A percentile compares a stretch with the other conserved stretches of the same genome.
These are phyloP conservation scores for Cerceris rybyensis DNA, from an alignment of 2,888 invertebrate species.

Conservation along the genomic window DNA sequence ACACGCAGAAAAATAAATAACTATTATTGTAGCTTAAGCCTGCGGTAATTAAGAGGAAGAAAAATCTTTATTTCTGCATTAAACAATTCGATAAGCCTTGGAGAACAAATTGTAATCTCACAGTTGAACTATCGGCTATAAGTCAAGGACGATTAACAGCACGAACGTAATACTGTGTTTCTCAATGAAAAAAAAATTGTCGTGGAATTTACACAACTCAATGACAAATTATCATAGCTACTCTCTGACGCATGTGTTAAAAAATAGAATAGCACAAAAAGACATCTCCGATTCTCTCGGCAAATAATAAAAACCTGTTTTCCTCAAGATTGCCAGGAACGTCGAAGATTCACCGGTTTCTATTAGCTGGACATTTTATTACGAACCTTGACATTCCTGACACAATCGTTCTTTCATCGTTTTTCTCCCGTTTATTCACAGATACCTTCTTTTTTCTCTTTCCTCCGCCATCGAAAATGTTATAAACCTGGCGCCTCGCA, in stretches of 20 bases:
- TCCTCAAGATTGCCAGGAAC: not conserved
- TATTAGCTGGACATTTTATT: not conserved
- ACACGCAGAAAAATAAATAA: too few relatives aligned
- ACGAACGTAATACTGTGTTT: too few relatives aligned
- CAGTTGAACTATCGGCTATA: too few relatives aligned
- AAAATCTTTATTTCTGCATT: too few relatives aligned
- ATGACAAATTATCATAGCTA: not conserved
- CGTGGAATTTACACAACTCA: not conserved
- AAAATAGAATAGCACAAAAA: not conserved
- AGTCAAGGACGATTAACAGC: too few relatives aligned
- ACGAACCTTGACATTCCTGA: not conserved
- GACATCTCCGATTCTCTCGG: not conserved
- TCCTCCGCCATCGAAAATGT: not conserved
- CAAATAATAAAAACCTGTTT: slow-evolving; percentile 11
- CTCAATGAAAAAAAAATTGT: too few relatives aligned
- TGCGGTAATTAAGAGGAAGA: too few relatives aligned
- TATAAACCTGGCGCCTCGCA: not conserved
- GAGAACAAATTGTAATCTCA: too few relatives aligned
- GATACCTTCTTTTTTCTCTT: not conserved
- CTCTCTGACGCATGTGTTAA: not conserved
- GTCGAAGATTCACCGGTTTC: not conserved
- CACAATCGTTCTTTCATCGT: not conserved
- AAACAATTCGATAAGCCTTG: too few relatives aligned
- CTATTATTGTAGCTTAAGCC: too few relatives aligned
- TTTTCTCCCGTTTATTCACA: not conserved